Percentiles rank a stretch among this genome's conserved stretches.
phyloP scores from a whole-genome alignment of 2,888 invertebrate species.

The Caprella mutica region DNA sequence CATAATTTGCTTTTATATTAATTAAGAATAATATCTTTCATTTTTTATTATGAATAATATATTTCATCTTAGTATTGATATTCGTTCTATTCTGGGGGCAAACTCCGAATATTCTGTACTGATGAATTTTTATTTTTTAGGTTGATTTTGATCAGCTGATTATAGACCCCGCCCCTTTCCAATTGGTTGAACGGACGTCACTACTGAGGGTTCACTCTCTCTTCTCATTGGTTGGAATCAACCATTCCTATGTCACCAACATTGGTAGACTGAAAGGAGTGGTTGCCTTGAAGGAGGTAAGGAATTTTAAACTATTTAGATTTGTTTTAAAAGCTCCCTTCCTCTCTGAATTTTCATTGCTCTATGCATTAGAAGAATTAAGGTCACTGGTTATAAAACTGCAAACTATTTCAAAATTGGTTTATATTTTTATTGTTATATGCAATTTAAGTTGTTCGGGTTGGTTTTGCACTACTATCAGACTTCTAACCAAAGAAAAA shows the following conservation, averaged over 20 bases:
- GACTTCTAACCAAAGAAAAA: not conserved
- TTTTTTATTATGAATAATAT: too few species aligned
- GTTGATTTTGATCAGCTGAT: slow-evolving; percentile 37
- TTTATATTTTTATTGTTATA: too few species aligned
- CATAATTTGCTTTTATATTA: too few species aligned
- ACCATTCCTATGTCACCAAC: slow-evolving; percentile 94
- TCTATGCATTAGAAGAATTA: not conserved
- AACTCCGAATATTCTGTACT: too few species aligned
- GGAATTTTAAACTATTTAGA: slow-evolving; percentile 34
- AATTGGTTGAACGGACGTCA: slow-evolving; percentile 85
- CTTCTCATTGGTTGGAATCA: slow-evolving; percentile 95
- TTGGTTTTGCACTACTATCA: not conserved
- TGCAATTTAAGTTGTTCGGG: too few species aligned
- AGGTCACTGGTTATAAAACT: too few species aligned
- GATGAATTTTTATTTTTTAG: slow-evolving; percentile 7
- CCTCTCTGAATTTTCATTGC: not conserved
- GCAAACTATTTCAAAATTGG: too few species aligned
- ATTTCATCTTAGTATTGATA: too few species aligned
- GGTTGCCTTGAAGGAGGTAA: slow-evolving; percentile 84
- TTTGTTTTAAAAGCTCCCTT: too few species aligned
- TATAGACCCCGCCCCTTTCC: slow-evolving; percentile 90
- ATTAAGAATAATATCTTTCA: too few species aligned
- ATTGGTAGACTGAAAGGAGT: slow-evolving; percentile 90
- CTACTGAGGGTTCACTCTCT: slow-evolving; percentile 73
- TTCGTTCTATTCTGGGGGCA: too few species aligned